Conservation (phyloP, 2,888 invertebrate genomes). For the Hermaeophaga mercurialis region DNA sequence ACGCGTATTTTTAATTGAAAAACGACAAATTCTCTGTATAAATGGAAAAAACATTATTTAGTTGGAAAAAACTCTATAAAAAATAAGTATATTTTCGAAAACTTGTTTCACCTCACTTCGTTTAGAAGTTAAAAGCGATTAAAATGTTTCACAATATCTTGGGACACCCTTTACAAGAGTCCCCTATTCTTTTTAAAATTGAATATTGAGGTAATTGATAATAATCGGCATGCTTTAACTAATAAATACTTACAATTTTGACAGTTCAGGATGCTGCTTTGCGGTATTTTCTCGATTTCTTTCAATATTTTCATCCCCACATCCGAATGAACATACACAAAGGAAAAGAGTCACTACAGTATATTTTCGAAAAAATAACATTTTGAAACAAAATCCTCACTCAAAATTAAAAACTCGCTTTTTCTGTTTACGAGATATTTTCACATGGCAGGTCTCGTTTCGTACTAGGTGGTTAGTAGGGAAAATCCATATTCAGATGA, state of each 20-base stretch:
- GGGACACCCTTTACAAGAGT: background rate
- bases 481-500: constrained; percentile 26
- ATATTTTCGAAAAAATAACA: constrained; percentile 38
- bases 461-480: constrained; percentile 20
- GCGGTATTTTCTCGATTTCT: constrained; percentile 38
- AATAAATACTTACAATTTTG: constrained; percentile 45
- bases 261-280: constrained; percentile 49
- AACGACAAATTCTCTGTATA: no score
- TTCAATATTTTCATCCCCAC: constrained; percentile 37
- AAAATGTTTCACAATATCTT: background rate
- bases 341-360: constrained; percentile 38
- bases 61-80: no score
- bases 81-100: no score
- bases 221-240: constrained; percentile 1
- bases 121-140: background rate
- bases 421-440: constrained; percentile 10
- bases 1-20: no score
- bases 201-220: background rate
- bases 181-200: background rate
- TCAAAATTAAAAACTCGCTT: constrained; percentile 7
- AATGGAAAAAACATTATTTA: no score
- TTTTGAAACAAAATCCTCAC: constrained; percentile 22
- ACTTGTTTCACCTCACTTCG: no score
- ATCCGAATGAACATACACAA: constrained; percentile 36
- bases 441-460: constrained; percentile 18